Percentiles rank a stretch among this genome's conserved stretches.
phyloP scores from a whole-genome alignment of 1,140 invertebrate genomes.

The Sitodiplosis mosellana region DNA sequence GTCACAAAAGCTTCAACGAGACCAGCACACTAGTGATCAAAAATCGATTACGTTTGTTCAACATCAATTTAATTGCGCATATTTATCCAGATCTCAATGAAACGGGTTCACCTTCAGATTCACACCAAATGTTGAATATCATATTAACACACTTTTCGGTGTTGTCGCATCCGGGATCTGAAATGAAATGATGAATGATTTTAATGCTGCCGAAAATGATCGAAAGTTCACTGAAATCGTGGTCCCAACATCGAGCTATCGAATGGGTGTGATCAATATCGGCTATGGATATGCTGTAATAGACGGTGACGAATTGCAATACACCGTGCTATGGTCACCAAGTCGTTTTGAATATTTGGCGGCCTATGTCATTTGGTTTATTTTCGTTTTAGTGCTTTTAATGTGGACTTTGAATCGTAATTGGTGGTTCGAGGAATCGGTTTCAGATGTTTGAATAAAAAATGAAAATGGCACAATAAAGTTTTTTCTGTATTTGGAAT shows the following conservation, averaged over 20 bases:
- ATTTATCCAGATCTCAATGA: slow-evolving; percentile 28
- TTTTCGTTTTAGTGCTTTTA: too few species aligned
- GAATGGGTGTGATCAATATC: slow-evolving; percentile 72
- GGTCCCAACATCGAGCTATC: slow-evolving; percentile 84
- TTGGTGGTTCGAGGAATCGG: too few species aligned
- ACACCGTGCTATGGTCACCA: too few species aligned
- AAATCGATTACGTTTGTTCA: slow-evolving; percentile 32
- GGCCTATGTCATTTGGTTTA: too few species aligned
- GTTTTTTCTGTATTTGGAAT: too few species aligned
- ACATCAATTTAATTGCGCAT: slow-evolving; percentile 50
- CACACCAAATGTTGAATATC: slow-evolving; percentile 35
- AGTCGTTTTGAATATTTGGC: too few species aligned
- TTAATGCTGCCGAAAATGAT: slow-evolving; percentile 16
- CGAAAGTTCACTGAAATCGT: slow-evolving; percentile 42
- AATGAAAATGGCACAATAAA: too few species aligned
- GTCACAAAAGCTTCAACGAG: slow-evolving; percentile 62
- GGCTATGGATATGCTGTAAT: slow-evolving; percentile 70
- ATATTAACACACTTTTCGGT: slow-evolving; percentile 52
- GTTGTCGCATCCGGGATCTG: slow-evolving; percentile 36
- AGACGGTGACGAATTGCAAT: too few species aligned
- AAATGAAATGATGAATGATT: slow-evolving; percentile 37
- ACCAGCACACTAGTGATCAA: slow-evolving; percentile 37
- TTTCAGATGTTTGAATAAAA: too few species aligned
- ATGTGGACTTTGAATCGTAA: too few species aligned
- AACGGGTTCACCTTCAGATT: slow-evolving; percentile 37